Base-by-base conservation (phyloP, 1,140 invertebrate genomes). In the Aethina tumida region DNA sequence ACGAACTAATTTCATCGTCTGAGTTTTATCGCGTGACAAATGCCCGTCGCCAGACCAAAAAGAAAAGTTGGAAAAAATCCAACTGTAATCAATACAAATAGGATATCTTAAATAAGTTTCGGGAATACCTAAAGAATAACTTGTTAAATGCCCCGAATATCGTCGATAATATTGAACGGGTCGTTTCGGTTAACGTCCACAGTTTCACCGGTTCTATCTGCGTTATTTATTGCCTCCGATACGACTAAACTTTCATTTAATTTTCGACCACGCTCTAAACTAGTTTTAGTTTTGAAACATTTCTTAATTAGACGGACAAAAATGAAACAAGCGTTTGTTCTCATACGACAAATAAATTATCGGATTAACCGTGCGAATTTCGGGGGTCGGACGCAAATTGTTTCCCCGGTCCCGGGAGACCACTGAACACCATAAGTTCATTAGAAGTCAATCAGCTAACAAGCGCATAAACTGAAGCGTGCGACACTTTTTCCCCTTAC, bases 371-470 rank as follows among this genome's bases (percentile, higher is more conserved):
- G n/a, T n/a, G n/a, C n/a, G n/a, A n/a, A n/a, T n/a, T n/a, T n/a
- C n/a, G n/a, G n/a, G n/a, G n/a, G n/a, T n/a, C n/a, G n/a, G n/a
- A n/a, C n/a, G n/a, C n/a, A n/a, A n/a, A n/a, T n/a, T n/a, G n/a
- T n/a, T n/a, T 36, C 37, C 46, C 30, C 19, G 32, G 30, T 40
- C 49, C 47, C 38, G 18, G n/a, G 50, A 45, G 45, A 40, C 40
- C 43, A 49, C 46, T 42, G 40, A 44, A 50, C 52, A 52, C 47
- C 48, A 52, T 50, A 54, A 54, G 52, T 54, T 54, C 52, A 55
- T 55, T 55, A 52, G 50, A 54, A 49, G 46, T 50, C 49, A 54
- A 51, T 54, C 52, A 51, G 48, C 45, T 52, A 48, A 50, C 46
- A 46, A 33, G 39, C 41, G 48, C 37, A 50, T 49, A 52, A 52